Base-by-base conservation (phyloP, 2,797 vertebrate genomes). In the Coccyzus lansbergi region DNA sequence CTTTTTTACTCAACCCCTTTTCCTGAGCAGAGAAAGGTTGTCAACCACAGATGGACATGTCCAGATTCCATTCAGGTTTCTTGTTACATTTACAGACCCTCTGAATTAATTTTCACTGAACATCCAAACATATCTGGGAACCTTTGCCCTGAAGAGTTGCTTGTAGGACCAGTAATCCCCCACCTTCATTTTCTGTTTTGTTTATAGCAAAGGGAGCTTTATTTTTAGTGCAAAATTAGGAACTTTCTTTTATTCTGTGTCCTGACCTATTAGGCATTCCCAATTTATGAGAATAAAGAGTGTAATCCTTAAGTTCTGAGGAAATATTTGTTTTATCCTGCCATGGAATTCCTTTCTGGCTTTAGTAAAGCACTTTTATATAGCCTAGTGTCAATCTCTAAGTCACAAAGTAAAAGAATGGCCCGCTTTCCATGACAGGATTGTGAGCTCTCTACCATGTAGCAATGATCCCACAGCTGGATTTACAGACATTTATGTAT, bases 301-400 rank as follows among this genome's bases (percentile, higher is more conserved):
- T 3, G 14, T 6, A 55, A 2, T 24, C 3, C 2, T 53, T 62
- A 64, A 42, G 51, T 55, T 48, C n/a, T 40, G 42, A 26, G 21
- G 19, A 86, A 58, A 82, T 13, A 24, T 71, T 6, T 3, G 9
- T 31, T 76, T 65, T 83, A 12, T 49, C 38, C 62, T 53, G 22
- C 44, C 49, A 33, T 34, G 33, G 7, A 64, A 17, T 29, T 42
- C 2, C 38, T 26, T 42, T 22, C 46, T 62, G 42, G 29, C 29
- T 76, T 29, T n/a, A 64, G 0, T 21, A 34, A 68, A 72, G 10
- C 25, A 33, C 10, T 70, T 75, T 15, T 36, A 0, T 3, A 4
- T 10, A 20, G 58, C 12, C 22, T 34, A 14, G 7, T 6, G 36
- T 16, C 60, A 36, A 38, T 20, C 13, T 55, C 0, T 33, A 83